These are phyloP conservation scores for Amphilophus citrinellus DNA, from an alignment of 2,113 vertebrate species.

Conservation along the genomic window DNA sequence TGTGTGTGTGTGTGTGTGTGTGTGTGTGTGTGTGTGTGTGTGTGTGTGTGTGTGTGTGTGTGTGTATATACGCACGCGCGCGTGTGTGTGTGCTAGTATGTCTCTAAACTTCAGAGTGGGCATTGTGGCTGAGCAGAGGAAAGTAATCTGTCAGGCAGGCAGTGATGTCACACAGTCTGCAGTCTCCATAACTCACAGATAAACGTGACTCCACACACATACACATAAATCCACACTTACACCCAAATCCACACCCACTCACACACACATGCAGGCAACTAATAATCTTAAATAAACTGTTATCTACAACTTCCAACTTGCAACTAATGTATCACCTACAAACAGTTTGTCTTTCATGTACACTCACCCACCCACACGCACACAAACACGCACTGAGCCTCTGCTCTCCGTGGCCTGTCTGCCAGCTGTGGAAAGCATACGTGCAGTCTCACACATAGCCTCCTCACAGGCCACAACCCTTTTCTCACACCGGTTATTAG, in stretches of 20 bases:
- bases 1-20: not conserved
- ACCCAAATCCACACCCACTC: not conserved
- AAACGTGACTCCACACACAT: slow-evolving; percentile 40
- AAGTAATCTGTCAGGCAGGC: slow-evolving; percentile 8
- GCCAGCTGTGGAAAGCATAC: slow-evolving; percentile 57
- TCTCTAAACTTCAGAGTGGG: not conserved
- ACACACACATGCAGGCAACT: not conserved
- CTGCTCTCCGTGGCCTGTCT: not conserved
- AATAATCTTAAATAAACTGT: not conserved
- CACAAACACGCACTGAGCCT: not conserved
- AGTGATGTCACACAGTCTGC: slow-evolving; percentile 38
- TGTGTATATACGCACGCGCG: not conserved
- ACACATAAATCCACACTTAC: not conserved
- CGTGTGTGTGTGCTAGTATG: not conserved
- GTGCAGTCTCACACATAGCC: slow-evolving; percentile 62
- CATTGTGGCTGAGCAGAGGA: not conserved
- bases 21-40: too few species aligned
- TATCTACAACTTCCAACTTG: slow-evolving; percentile 1
- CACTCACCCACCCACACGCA: not conserved
- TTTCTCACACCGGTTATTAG: slow-evolving; percentile 9
- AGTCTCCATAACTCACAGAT: slow-evolving; percentile 9
- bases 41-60: not conserved
- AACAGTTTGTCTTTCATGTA: not conserved
- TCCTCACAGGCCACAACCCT: slow-evolving; percentile 10
- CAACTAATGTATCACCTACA: slow-evolving; percentile 1